Conservation (phyloP, 2,797 vertebrate genomes). For the Coranthus polyacanthus region DNA sequence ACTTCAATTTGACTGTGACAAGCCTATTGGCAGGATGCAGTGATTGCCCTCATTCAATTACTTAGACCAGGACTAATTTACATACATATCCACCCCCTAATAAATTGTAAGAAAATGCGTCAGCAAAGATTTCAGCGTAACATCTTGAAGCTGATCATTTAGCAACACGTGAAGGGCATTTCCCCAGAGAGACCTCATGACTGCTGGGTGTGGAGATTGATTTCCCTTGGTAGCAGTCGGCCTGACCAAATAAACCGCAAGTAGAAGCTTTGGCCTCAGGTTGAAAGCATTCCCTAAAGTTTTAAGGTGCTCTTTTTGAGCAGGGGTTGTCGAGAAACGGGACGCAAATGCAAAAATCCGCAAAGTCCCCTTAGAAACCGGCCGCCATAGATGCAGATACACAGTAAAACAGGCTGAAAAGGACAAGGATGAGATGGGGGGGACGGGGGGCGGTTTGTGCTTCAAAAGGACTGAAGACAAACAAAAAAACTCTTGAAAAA, state of each 20-base stretch:
- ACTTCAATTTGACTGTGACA: slow-evolving; percentile 55
- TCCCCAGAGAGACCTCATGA: slow-evolving; percentile 37
- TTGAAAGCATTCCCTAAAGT: not conserved
- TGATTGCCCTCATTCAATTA: slow-evolving; percentile 69
- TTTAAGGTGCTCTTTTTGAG: slow-evolving; percentile 6
- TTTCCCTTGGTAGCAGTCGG: slow-evolving; percentile 56
- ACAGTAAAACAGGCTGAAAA: not conserved
- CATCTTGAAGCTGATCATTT: slow-evolving; percentile 42
- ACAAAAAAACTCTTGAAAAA: not conserved
- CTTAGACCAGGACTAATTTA: slow-evolving; percentile 70
- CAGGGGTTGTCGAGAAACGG: slow-evolving; percentile 4
- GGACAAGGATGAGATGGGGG: too few relatives aligned
- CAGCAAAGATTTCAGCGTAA: slow-evolving; percentile 34
- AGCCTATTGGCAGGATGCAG: slow-evolving; percentile 28
- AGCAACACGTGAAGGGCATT: slow-evolving; percentile 38
- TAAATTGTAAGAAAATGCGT: slow-evolving; percentile 56
- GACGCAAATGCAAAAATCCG: slow-evolving; percentile 24
- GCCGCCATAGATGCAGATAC: not conserved
- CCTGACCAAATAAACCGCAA: slow-evolving; percentile 17
- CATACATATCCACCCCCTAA: slow-evolving; percentile 52
- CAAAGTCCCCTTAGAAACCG: not conserved
- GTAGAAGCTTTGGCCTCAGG: slow-evolving; percentile 10
- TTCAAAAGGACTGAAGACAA: too few relatives aligned
- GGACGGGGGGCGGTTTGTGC: too few relatives aligned
- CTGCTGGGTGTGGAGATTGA: slow-evolving; percentile 37